Evolutionary conservation across 1,140 invertebrate genomes (phyloP), one percentile per base, ranked within the genome.

Genomic region (Eurosta solidaginis): DNA sequence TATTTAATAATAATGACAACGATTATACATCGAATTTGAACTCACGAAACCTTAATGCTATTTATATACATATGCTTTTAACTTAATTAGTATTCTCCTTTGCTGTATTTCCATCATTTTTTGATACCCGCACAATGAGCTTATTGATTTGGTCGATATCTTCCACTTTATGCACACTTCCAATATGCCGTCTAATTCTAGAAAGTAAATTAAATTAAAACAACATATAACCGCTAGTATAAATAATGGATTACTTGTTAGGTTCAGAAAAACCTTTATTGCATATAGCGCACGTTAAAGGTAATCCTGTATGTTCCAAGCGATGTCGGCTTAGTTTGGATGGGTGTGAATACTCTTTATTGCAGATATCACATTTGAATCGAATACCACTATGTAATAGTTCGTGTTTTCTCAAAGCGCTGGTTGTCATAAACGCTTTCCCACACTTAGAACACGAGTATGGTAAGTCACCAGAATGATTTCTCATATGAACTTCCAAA

Each of bases 401-500:
- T 25, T 42, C 36, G 33, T 75, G 29, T n/a, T 59, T 59, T 59
- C 22, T 54, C 7, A 54, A 25, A 59, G 40, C 20, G 9, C 20
- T 44, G 20, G 29, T 40, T 40, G 25, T 74, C 40, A 59, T 25
- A 42, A 45, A 73, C 2, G 54, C 44, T 3, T 78, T 47, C 17
- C 44, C 44, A 6, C 42, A 68, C 12, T 68, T 73, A n/a, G 25
- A 22, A 10, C 45, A 68, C 40, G 25, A 44, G 52, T 68, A 78
- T 6, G 14, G 77, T 9, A 33, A 14, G 27, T 59, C 27, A 12
- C 47, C 42, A 1, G 77, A 68, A 40, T 78, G 77, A n/a, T 42
- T 73, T 7, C 59, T 54, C 40, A 78, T 33, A 12, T 79, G 78
- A 3, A 52, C n/a, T 9, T 79, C 74, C 27, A 79, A 73, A 76